Conservation (phyloP, 2,888 invertebrate genomes). For the Strigamia transsilvanica region DNA sequence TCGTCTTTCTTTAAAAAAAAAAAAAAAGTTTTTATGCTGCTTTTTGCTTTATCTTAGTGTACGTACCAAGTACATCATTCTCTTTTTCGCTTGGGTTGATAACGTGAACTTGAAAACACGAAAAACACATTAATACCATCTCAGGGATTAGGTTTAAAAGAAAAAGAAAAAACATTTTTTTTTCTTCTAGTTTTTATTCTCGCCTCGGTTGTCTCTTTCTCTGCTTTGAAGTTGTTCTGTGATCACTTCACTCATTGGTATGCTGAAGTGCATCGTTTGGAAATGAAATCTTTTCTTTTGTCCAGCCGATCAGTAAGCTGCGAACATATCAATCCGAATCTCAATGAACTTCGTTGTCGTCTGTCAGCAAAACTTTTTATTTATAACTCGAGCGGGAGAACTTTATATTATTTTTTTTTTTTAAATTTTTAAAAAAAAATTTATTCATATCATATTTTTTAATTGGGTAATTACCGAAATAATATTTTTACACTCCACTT, state of each 20-base stretch:
- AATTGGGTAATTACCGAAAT: not conserved
- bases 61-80: conserved; percentile 34
- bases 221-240: conserved; percentile 42
- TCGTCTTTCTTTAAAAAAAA: too few species aligned
- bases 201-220: conserved; percentile 32
- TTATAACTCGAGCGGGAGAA: not conserved
- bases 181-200: conserved; percentile 12
- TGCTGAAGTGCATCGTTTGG: conserved; percentile 43
- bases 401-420: not conserved
- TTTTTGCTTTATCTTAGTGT: conserved; percentile 5
- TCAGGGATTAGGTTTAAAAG: not conserved
- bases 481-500: not conserved
- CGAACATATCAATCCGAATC: conserved; percentile 40
- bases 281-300: conserved; percentile 51
- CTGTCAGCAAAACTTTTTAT: conserved; percentile 44
- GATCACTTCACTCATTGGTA: conserved; percentile 42
- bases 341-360: conserved; percentile 3
- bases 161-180: not conserved
- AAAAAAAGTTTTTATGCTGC: conserved; percentile 3
- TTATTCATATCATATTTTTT: not conserved
- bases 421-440: not conserved
- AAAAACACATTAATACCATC: conserved; percentile 35
- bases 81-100: conserved; percentile 22
- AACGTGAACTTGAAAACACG: conserved; percentile 44
- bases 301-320: conserved; percentile 49